phyloP scores from a whole-genome alignment of 1,140 invertebrate species.

The Proales similis region DNA sequence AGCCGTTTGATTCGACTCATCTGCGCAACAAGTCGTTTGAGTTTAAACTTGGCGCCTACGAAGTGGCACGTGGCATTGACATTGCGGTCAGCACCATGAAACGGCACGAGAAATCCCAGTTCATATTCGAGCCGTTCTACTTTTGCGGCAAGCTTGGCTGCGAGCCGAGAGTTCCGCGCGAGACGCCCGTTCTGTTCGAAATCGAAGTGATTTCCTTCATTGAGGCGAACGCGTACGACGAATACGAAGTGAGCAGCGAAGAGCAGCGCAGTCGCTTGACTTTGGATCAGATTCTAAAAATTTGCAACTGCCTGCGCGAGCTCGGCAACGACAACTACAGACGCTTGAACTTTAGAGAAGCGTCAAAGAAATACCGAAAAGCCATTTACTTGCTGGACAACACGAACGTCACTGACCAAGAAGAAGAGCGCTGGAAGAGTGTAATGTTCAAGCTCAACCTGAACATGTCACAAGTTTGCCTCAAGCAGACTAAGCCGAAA shows the following conservation, averaged over 20 bases:
- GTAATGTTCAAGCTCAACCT: constrained; percentile 20
- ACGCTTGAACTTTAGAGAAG: constrained; percentile 13
- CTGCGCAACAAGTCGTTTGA: constrained; percentile 22
- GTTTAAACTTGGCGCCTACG: constrained; percentile 7
- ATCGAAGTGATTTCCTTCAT: constrained; percentile 28
- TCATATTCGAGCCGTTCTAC: constrained; percentile 28
- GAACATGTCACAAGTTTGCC: constrained; percentile 35
- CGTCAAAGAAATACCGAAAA: constrained; percentile 19
- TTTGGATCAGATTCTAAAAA: constrained; percentile 28
- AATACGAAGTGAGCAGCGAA: neutral
- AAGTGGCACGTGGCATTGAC: constrained; percentile 13
- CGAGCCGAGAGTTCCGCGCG: constrained; percentile 31
- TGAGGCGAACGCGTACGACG: constrained; percentile 9
- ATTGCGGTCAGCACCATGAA: constrained; percentile 27
- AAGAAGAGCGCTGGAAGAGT: neutral
- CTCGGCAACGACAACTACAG: constrained; percentile 34
- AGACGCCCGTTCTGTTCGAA: constrained; percentile 17
- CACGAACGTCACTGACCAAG: neutral
- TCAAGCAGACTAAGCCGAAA: constrained; percentile 13
- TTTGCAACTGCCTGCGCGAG: constrained; percentile 32
- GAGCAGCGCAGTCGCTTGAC: constrained; percentile 6
- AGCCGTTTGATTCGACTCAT: constrained; percentile 38
- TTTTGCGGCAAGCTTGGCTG: constrained; percentile 36
- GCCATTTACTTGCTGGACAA: constrained; percentile 32
- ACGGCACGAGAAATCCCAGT: constrained; percentile 31